A percentile compares a stretch with the other conserved stretches of the same genome.
Evolutionary conservation across 2,888 invertebrate species (phyloP).

Genomic region (Ichneumon xanthorius): DNA sequence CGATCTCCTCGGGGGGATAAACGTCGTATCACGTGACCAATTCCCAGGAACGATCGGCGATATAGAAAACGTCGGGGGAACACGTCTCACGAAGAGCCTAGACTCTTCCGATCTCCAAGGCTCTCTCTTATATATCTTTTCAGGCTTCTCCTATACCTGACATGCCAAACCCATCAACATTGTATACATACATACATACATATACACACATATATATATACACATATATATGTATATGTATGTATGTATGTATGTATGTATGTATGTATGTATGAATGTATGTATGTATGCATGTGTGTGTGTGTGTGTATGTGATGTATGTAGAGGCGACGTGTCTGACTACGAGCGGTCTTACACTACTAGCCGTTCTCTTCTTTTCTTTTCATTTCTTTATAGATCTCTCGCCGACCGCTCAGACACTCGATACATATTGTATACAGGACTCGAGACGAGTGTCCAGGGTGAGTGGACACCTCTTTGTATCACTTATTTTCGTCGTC

Average conservation of each 20-base stretch:
- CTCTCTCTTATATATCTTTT: conserved; percentile 9
- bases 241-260: not conserved
- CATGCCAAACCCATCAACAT: conserved; percentile 45
- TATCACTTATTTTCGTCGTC: conserved; percentile 40
- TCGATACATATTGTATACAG: conserved; percentile 35
- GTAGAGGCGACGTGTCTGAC: conserved; percentile 20
- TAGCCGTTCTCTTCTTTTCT: conserved; percentile 1
- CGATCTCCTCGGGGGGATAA: conserved; percentile 60
- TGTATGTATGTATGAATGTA: not conserved
- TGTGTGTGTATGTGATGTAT: not conserved
- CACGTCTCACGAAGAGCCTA: conserved; percentile 25
- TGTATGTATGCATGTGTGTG: not conserved
- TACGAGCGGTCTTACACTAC: conserved; percentile 32
- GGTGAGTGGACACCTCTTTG: conserved; percentile 11
- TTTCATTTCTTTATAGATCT: conserved; percentile 13
- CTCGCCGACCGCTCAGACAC: conserved; percentile 27
- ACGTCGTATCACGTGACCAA: conserved; percentile 67
- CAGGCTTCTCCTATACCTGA: conserved; percentile 43
- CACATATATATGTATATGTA: not conserved
- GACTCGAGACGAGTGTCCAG: conserved; percentile 17
- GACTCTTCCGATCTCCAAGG: conserved; percentile 33
- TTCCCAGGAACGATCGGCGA: conserved; percentile 65
- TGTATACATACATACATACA: not conserved
- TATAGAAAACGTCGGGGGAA: conserved; percentile 58
- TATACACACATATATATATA: not conserved